Percentiles rank a stretch among this genome's conserved stretches.
These are phyloP conservation scores for Sus cebifrons DNA, from an alignment of 2,797 vertebrate genomes.

Conservation along the genomic window DNA sequence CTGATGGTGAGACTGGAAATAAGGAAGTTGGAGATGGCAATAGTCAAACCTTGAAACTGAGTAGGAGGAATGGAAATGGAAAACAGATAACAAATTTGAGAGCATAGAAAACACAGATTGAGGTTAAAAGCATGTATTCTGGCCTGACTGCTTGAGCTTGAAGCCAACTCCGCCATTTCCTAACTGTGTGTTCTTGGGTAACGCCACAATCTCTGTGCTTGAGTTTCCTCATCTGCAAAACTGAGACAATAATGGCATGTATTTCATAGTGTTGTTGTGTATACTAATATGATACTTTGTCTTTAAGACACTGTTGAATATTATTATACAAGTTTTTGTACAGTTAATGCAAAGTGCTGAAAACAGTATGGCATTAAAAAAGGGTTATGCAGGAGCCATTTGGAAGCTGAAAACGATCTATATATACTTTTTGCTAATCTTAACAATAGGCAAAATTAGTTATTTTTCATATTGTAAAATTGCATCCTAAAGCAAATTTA, in stretches of 20 bases:
- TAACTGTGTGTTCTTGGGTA: not conserved
- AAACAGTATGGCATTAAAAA: not conserved
- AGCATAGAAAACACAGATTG: not conserved
- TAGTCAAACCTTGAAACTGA: not conserved
- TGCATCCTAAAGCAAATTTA: constrained; percentile 55
- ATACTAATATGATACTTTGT: not conserved
- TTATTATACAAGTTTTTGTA: not conserved
- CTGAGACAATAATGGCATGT: not conserved
- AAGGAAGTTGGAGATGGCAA: not conserved
- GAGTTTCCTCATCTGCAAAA: not conserved
- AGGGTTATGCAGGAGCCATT: not conserved
- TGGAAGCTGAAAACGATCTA: not conserved
- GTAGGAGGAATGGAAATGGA: not conserved
- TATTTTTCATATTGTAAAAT: constrained; percentile 43
- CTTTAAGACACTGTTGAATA: not conserved
- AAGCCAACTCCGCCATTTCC: no score
- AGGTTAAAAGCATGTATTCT: not conserved
- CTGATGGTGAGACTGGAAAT: not conserved
- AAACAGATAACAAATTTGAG: not conserved
- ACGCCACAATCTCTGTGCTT: not conserved
- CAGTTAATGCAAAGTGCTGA: not conserved
- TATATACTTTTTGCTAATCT: not conserved
- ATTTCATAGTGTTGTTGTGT: not conserved
- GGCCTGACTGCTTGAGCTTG: not conserved
- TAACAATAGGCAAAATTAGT: not conserved